phyloP scores from a whole-genome alignment of 2,888 invertebrate species.

The Megaustenia siamemsis region DNA sequence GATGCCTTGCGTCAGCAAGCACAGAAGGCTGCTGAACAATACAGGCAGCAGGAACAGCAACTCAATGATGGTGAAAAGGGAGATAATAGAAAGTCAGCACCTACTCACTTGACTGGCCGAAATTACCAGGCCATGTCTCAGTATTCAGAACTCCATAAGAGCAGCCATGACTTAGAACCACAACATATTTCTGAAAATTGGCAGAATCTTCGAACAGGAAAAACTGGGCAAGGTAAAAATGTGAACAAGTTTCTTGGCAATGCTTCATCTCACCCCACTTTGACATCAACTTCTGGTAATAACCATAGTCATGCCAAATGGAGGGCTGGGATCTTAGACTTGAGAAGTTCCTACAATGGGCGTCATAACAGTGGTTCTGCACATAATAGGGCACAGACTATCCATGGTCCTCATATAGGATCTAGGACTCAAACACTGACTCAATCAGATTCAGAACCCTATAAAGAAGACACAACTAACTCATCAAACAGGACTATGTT shows the following conservation, averaged over 20 bases:
- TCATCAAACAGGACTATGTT: conserved; percentile 76
- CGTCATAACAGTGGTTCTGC: conserved; percentile 40
- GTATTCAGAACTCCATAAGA: conserved; percentile 54
- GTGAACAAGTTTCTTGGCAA: conserved; percentile 41
- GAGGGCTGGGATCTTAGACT: conserved; percentile 62
- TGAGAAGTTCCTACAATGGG: conserved; percentile 61
- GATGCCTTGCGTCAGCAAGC: conserved; percentile 70
- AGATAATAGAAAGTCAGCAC: conserved; percentile 39
- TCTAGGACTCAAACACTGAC: conserved; percentile 57
- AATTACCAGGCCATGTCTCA: conserved; percentile 51
- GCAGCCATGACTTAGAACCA: conserved; percentile 56
- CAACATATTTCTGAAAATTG: background rate
- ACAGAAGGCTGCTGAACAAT: conserved; percentile 71
- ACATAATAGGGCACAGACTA: conserved; percentile 55
- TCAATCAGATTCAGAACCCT: conserved; percentile 53
- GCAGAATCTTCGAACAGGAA: background rate
- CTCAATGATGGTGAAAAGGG: conserved; percentile 19
- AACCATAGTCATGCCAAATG: conserved; percentile 60
- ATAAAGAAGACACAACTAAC: conserved; percentile 44
- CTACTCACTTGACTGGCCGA: conserved; percentile 33
- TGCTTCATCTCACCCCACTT: conserved; percentile 50
- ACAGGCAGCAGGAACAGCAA: conserved; percentile 66
- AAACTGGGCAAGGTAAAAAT: conserved; percentile 19
- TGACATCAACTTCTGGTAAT: conserved; percentile 58
- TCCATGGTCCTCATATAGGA: conserved; percentile 58